Conservation (phyloP, 2,113 vertebrate species). For the Rhodinocichla rosea region DNA sequence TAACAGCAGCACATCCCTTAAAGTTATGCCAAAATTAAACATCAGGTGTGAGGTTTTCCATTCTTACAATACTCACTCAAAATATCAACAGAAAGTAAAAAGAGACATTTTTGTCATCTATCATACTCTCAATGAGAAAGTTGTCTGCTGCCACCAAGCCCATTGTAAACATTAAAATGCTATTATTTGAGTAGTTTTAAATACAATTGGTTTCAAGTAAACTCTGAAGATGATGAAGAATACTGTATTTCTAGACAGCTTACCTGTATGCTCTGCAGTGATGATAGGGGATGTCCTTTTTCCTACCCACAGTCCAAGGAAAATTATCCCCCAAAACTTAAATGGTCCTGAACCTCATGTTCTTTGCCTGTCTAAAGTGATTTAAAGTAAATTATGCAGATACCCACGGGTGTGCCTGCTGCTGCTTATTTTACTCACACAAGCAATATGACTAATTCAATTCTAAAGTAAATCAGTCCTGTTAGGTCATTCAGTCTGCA, state of each 20-base stretch:
- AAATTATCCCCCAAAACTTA: background rate
- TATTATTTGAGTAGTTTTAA: background rate
- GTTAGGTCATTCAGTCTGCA: background rate
- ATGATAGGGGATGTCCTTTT: background rate
- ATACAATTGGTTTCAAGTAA: background rate
- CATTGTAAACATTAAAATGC: background rate
- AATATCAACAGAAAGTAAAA: background rate
- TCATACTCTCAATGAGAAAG: background rate
- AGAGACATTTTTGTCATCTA: background rate
- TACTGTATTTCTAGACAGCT: background rate
- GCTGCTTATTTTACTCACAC: background rate
- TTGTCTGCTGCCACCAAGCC: background rate
- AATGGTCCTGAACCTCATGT: background rate
- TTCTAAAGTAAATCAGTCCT: background rate
- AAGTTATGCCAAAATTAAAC: background rate
- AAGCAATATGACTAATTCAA: slow-evolving; percentile 8
- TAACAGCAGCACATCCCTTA: background rate
- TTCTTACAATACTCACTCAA: background rate
- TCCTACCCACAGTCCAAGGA: background rate
- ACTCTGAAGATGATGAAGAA: background rate
- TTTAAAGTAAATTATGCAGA: slow-evolving; percentile 19
- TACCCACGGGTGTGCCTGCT: background rate
- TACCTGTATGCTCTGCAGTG: background rate
- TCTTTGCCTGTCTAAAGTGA: background rate
- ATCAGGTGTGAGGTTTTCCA: background rate